These are phyloP conservation scores for Listronotus bonariensis DNA, from an alignment of 1,140 invertebrate genomes.

Conservation along the genomic window DNA sequence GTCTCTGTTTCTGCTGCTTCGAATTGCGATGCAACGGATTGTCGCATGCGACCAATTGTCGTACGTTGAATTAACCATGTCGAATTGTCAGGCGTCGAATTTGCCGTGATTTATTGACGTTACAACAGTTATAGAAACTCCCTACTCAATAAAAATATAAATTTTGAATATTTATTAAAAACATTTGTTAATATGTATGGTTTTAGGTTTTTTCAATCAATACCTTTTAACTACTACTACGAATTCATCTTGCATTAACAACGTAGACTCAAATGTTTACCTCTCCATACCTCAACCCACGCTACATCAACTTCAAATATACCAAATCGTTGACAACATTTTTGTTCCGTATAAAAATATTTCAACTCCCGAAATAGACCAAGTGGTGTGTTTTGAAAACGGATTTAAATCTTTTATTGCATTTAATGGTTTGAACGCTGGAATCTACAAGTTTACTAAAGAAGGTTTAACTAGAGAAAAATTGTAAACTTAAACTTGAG, in stretches of 20 bases:
- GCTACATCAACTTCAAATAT: constrained; percentile 36
- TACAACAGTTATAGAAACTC: too few species aligned
- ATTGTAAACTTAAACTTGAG: constrained; percentile 43
- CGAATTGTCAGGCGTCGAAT: too few species aligned
- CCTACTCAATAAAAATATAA: too few species aligned
- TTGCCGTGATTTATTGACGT: too few species aligned
- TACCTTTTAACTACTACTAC: constrained; percentile 14
- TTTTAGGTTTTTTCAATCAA: constrained; percentile 27
- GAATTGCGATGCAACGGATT: too few species aligned
- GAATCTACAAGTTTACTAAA: constrained; percentile 56
- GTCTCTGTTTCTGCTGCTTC: too few species aligned
- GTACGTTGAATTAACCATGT: too few species aligned
- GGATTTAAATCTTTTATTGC: constrained; percentile 57
- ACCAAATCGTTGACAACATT: constrained; percentile 34
- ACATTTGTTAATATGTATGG: too few species aligned
- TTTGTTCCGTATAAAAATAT: constrained; percentile 40
- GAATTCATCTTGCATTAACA: constrained; percentile 19
- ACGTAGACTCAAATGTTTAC: constrained; percentile 22
- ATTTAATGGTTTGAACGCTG: constrained; percentile 53
- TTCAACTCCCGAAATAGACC: constrained; percentile 23
- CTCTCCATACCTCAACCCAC: constrained; percentile 43
- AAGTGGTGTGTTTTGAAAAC: constrained; percentile 52
- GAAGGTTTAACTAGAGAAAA: constrained; percentile 50
- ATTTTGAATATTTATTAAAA: too few species aligned
- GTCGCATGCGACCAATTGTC: too few species aligned